A percentile compares a stretch with the other conserved stretches of the same genome.
These are phyloP conservation scores for Calameuta pallipes DNA, from an alignment of 2,888 invertebrate genomes.

Conservation along the genomic window DNA sequence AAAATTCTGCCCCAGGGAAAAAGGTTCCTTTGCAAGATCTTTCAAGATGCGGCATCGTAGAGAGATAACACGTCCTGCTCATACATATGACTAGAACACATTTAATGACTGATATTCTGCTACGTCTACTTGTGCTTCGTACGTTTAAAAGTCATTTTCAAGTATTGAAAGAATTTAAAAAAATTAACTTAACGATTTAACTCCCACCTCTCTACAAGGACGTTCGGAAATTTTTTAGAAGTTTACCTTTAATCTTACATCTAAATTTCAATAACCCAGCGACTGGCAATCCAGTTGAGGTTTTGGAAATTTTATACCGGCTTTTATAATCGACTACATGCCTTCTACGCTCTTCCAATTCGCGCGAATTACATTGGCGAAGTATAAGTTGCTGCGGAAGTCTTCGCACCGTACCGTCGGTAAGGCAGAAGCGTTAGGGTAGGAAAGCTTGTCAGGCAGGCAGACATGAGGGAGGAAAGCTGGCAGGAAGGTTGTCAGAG, in stretches of 20 bases:
- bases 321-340: no score
- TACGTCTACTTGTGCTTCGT: no score
- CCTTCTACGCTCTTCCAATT: not conserved
- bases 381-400: not conserved
- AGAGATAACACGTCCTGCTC: not conserved
- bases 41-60: not conserved
- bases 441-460: not conserved
- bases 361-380: not conserved
- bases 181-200: not conserved
- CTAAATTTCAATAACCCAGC: no score
- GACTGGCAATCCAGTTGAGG: no score
- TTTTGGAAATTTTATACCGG: no score
- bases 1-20: not conserved
- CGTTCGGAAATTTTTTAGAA: not conserved
- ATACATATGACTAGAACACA: not conserved
- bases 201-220: not conserved
- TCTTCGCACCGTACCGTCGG: not conserved
- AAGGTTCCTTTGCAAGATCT: not conserved
- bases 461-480: not conserved
- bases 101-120: not conserved
- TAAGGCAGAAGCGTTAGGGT: constrained; percentile 10
- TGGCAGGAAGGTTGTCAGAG: constrained; percentile 11
- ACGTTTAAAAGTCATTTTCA: not conserved
- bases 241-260: no score
- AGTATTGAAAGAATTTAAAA: not conserved